These are phyloP conservation scores for Candidula unifasciata DNA, from an alignment of 2,888 invertebrate genomes.

Conservation along the genomic window DNA sequence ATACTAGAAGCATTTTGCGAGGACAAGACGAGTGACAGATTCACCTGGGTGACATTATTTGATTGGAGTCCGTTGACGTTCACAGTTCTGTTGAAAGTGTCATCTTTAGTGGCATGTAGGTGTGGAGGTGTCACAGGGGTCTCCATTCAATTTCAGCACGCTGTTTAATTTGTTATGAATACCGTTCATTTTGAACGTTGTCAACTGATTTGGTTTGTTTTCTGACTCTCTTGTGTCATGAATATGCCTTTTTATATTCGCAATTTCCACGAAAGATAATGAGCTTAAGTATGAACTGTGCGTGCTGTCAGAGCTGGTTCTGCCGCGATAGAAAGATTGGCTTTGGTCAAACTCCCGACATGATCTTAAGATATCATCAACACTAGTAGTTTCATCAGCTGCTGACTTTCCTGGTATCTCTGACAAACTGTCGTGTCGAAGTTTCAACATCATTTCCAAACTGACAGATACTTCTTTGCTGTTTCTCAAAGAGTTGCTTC, in stretches of 20 bases:
- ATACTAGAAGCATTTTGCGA: neutral
- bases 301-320: conserved; percentile 27
- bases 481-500: conserved; percentile 5
- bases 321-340: neutral
- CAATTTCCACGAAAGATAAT: neutral
- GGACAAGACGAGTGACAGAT: neutral
- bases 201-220: neutral
- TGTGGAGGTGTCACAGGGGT: too few species aligned
- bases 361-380: conserved; percentile 47
- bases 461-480: conserved; percentile 23
- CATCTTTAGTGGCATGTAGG: too few species aligned
- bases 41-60: neutral
- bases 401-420: neutral
- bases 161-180: too few species aligned
- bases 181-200: neutral
- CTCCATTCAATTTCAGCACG: too few species aligned
- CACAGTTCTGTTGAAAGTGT: neutral
- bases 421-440: neutral
- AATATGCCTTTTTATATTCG: neutral
- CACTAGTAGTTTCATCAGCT: conserved; percentile 1
- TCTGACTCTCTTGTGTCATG: neutral
- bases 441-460: conserved; percentile 34
- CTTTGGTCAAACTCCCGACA: conserved; percentile 31
- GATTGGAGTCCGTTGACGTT: neutral
- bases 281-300: neutral